Percentiles rank a stretch among this genome's conserved stretches.
Evolutionary conservation across 2,888 invertebrate genomes (phyloP).

Genomic region (Elegia similella): DNA sequence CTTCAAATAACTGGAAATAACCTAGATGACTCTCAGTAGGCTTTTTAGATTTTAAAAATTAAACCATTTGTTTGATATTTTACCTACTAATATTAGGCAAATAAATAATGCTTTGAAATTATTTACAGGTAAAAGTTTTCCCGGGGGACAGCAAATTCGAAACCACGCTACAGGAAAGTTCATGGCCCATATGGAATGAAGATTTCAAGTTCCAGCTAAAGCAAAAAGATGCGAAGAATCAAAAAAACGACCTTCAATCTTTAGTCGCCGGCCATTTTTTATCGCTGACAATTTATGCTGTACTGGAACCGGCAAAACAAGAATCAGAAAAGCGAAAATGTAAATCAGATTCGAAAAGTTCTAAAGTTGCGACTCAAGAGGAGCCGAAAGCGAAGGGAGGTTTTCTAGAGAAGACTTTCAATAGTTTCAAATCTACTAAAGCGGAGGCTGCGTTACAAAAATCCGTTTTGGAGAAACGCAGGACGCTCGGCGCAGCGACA

Average conservation of each 20-base stretch:
- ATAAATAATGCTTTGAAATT: not conserved
- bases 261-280: constrained; percentile 85
- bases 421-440: constrained; percentile 71
- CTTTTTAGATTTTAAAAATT: no score
- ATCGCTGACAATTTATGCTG: constrained; percentile 85
- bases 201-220: constrained; percentile 86
- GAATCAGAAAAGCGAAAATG: constrained; percentile 61
- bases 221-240: constrained; percentile 77
- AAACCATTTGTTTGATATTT: no score
- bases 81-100: no score
- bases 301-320: constrained; percentile 81
- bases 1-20: no score
- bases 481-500: constrained; percentile 86
- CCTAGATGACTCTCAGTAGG: no score
- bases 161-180: constrained; percentile 86
- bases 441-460: constrained; percentile 69
- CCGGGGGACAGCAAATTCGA: constrained; percentile 89
- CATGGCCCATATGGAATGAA: constrained; percentile 91
- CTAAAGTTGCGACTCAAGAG: constrained; percentile 67
- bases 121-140: constrained; percentile 87
- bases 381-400: constrained; percentile 72
- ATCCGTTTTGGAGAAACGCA: constrained; percentile 82
- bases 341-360: constrained; percentile 59
- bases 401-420: constrained; percentile 76
- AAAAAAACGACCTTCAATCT: constrained; percentile 77